Percentiles rank a stretch among this genome's conserved stretches.
Conservation (phyloP, 2,797 vertebrate genomes). For the Ptychadena robeensis region DNA sequence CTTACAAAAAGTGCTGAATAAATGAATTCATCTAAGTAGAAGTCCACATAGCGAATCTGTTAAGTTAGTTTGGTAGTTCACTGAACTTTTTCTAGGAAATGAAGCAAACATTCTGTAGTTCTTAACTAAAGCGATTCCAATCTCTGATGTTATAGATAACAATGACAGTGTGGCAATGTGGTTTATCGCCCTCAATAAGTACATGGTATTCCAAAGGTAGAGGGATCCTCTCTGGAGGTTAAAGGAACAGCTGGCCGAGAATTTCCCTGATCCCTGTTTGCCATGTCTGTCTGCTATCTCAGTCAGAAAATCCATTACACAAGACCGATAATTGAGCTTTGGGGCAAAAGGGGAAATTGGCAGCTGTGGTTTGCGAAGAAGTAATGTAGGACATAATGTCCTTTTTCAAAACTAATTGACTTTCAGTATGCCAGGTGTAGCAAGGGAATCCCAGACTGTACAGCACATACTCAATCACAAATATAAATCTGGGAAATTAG, state of each 20-base stretch:
- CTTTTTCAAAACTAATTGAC: conserved; percentile 53
- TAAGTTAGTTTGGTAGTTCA: too few relatives aligned
- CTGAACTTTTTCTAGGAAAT: background rate
- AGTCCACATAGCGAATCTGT: too few relatives aligned
- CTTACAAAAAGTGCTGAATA: too few relatives aligned
- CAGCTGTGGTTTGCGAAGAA: conserved; percentile 59
- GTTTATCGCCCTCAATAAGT: conserved; percentile 7
- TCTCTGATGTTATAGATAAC: background rate
- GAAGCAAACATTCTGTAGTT: background rate
- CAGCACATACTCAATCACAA: background rate
- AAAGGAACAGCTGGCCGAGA: conserved; percentile 48
- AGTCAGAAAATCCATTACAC: conserved; percentile 66
- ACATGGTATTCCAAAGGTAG: conserved; percentile 44
- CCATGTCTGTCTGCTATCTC: conserved; percentile 64
- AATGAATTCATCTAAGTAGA: too few relatives aligned
- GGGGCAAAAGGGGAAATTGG: conserved; percentile 58
- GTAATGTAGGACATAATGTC: conserved; percentile 54
- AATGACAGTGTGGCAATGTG: background rate
- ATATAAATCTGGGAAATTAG: background rate
- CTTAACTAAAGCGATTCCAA: too few relatives aligned
- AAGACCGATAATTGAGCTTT: conserved; percentile 65
- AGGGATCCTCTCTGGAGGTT: conserved; percentile 46
- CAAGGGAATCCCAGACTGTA: conserved; percentile 35
- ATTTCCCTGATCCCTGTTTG: conserved; percentile 63
- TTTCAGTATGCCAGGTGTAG: conserved; percentile 44